phyloP scores from a whole-genome alignment of 2,888 invertebrate species.

The Cryptocephalus primarius region DNA sequence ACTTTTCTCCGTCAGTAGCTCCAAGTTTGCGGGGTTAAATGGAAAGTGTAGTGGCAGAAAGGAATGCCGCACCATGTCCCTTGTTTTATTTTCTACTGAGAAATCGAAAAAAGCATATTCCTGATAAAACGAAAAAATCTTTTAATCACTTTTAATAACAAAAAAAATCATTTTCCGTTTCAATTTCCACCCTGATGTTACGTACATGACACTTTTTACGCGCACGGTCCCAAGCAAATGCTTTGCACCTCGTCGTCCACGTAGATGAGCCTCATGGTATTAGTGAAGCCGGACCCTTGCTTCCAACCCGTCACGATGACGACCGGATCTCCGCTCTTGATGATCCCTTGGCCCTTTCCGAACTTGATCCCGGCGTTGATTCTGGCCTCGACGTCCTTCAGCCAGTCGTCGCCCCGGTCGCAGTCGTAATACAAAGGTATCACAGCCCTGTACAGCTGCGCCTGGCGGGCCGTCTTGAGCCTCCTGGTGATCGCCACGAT shows the following conservation, averaged over 20 bases:
- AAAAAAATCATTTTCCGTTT: too few species aligned
- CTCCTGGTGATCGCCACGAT: neutral
- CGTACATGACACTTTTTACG: neutral
- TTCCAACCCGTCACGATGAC: constrained; percentile 59
- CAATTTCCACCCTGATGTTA: too few species aligned
- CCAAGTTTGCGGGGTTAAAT: too few species aligned
- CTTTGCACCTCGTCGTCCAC: constrained; percentile 13
- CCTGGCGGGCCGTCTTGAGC: neutral
- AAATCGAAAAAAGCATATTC: too few species aligned
- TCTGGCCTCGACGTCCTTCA: constrained; percentile 45
- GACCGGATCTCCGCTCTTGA: constrained; percentile 53
- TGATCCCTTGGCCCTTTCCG: constrained; percentile 48
- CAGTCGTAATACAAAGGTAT: constrained; percentile 46
- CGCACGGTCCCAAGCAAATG: constrained; percentile 2
- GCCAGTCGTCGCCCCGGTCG: constrained; percentile 25
- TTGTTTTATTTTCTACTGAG: too few species aligned
- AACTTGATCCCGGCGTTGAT: constrained; percentile 45
- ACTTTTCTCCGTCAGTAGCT: too few species aligned
- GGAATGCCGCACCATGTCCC: too few species aligned
- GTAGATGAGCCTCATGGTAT: constrained; percentile 52
- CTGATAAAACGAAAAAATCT: too few species aligned
- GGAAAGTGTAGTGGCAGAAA: too few species aligned
- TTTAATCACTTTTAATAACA: too few species aligned
- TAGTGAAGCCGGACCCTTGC: constrained; percentile 47
- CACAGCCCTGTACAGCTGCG: constrained; percentile 28